Percentiles rank a stretch among this genome's conserved stretches.
phyloP scores from a whole-genome alignment of 2,113 vertebrate genomes.

The Callithrix jacchus region DNA sequence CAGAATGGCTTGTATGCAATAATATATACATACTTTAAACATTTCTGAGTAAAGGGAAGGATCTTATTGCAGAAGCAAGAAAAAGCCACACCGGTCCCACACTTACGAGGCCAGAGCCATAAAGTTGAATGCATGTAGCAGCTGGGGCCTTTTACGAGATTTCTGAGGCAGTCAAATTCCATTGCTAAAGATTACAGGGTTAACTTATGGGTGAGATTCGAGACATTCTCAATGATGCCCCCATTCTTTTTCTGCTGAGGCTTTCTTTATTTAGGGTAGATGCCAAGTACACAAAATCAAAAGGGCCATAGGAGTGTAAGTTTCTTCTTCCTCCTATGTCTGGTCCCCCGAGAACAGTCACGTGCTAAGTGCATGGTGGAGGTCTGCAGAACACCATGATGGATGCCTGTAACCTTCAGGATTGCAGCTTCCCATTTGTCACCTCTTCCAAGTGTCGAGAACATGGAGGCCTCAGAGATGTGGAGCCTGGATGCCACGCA shows the following conservation, averaged over 20 bases:
- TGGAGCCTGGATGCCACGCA: not conserved
- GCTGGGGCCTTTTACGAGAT: rapidly evolving
- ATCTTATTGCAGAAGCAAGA: not conserved
- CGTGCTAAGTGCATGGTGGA: rapidly evolving
- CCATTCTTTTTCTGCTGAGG: rapidly evolving
- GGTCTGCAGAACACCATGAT: rapidly evolving
- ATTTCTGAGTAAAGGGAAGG: not conserved
- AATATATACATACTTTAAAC: not conserved
- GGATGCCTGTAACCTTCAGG: rapidly evolving
- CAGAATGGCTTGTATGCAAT: not conserved
- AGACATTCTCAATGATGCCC: rapidly evolving
- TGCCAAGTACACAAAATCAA: no score
- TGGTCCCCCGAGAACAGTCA: not conserved
- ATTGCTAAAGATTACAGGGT: rapidly evolving
- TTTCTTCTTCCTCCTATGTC: no score
- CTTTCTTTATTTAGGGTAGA: not conserved
- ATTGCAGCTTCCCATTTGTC: rapidly evolving
- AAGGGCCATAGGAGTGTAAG: rapidly evolving
- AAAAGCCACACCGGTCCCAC: not conserved
- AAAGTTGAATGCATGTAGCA: rapidly evolving
- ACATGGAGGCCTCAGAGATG: rapidly evolving
- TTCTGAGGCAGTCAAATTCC: no score
- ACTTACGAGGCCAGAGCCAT: rapidly evolving
- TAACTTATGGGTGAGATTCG: no score
- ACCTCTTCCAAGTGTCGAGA: not conserved